Percentiles rank a stretch among this genome's conserved stretches.
These are phyloP conservation scores for Toxotes lorentzi DNA, from an alignment of 2,797 vertebrate genomes.

Conservation along the genomic window DNA sequence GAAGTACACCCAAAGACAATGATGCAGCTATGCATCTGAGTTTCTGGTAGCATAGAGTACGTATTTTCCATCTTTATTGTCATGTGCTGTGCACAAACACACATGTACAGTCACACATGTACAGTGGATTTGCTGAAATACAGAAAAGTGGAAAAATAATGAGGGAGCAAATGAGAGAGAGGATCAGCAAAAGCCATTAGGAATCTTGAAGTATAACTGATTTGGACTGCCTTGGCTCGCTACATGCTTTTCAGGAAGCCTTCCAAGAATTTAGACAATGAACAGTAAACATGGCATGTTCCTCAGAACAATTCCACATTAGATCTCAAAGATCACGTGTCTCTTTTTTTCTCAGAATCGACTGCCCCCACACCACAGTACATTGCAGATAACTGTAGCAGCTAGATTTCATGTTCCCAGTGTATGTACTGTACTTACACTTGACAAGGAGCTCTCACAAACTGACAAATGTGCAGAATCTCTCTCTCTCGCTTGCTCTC, in stretches of 20 bases:
- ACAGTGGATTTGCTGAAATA: not conserved
- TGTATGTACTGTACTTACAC: conserved; percentile 76
- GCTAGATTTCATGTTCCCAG: conserved; percentile 72
- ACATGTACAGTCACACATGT: not conserved
- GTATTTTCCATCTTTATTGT: conserved; percentile 9
- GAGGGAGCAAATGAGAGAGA: conserved; percentile 40
- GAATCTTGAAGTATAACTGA: conserved; percentile 62
- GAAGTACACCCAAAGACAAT: not conserved
- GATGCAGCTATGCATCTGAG: not conserved
- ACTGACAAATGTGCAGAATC: conserved; percentile 76
- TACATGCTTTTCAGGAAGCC: conserved; percentile 77
- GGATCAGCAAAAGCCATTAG: conserved; percentile 60
- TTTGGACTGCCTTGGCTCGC: conserved; percentile 66
- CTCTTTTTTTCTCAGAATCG: conserved; percentile 65
- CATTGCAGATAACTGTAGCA: conserved; percentile 68
- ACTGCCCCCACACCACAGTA: conserved; percentile 71
- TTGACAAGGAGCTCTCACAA: conserved; percentile 75
- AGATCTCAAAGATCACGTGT: conserved; percentile 78
- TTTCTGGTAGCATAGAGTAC: conserved; percentile 2
- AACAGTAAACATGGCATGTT: conserved; percentile 85
- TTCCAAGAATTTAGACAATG: conserved; percentile 84
- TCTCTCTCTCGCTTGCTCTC: conserved; percentile 26
- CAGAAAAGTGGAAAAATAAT: conserved; percentile 20
- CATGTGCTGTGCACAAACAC: not conserved
- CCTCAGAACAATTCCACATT: conserved; percentile 82